Evolutionary conservation across 2,797 vertebrate species (phyloP), one percentile per base, ranked within the genome.

Genomic region (Anisognathus igniventris): DNA sequence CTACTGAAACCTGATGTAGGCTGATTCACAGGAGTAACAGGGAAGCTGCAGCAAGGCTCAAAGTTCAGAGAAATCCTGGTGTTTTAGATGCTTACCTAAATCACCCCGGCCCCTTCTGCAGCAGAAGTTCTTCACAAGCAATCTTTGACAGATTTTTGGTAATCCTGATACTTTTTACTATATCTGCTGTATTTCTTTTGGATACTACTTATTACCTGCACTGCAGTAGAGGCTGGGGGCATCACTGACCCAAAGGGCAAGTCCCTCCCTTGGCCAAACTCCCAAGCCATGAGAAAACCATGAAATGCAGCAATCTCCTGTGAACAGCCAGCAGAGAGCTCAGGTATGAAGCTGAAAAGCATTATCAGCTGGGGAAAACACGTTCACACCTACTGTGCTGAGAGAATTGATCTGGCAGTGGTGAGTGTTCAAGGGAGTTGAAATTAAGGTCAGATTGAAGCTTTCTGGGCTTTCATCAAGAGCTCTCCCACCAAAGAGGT

Each of bases 371-470:
- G 23, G 28, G 31, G 47, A 76, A 33, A 54, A 37, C 2, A 12
- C 0, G 0, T 23, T 42, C 40, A 23, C 0, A 1, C n/a, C 58
- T 35, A 16, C 24, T 2, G 1, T 28, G 56, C 31, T 10, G 11
- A 67, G 17, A 57, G 53, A 56, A 30, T 30, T 33, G 27, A 56
- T 81, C n/a, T 47, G 42, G 19, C 12, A 3, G 9, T 39, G 66
- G 31, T 0, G 2, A 93, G 33, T 6, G 7, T 12, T 50, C 27
- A 39, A 50, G 39, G 33, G 20, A 53, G 30, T 15, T 1, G 1
- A 48, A 74, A 84, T 71, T 64, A 42, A 45, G 70, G 50, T 10
- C 39, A 61, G 20, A 61, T 2, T 31, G 35, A 37, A 53, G 27
- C 22, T 83, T 77, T 75, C 73, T 24, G 42, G 20, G 42, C 35